Base-by-base conservation (phyloP, 1,140 invertebrate species). In the Octopus bimaculoides region DNA sequence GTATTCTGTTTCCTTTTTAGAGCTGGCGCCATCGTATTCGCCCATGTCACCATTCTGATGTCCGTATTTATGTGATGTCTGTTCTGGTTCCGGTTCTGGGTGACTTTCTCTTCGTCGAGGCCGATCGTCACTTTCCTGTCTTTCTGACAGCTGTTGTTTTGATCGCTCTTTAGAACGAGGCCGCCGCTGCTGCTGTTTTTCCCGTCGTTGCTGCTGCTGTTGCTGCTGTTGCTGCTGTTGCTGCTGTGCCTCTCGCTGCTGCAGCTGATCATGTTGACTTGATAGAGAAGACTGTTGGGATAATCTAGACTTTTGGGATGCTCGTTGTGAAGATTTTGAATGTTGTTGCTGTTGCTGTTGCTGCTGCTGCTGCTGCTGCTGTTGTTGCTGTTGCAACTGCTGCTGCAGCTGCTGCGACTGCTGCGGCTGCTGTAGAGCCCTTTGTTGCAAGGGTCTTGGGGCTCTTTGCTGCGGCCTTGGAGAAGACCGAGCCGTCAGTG, bases 1-100 rank as follows among this genome's bases (percentile, higher is more conserved):
- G 74, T 85, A 86, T 61, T 85, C 85, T 54, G 79, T 76, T 10
- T 80, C 79, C 17, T 75, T 75, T 14, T 52, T 75, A 53, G 74
- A 52, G 74, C 8, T 75, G 74, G 74, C 52, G 41, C 41, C 52
- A 52, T 71, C 26, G 66, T 71, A 71, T 14, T 71, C 17, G 17
- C 66, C 66, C 66, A 71, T 71, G 74, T 75, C 74, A 53, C 74
- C 74, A 52, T 53, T 75, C 74, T 53, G 74, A 75, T 52, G 74
- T 52, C 74, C 41, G 41, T 52, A 41, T 14, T n/a, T 14, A 12
- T 53, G 41, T 17, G 74, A 52, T 52, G 52, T 14, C 52, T 53
- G 74, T 52, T 14, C 12, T 53, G 74, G 14, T 52, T 52, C 74
- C 41, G 74, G 2, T 52, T 12, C 17, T 52, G 74, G 17, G 41